phyloP scores from a whole-genome alignment of 1,140 invertebrate species.

The Heliconius melpomene region DNA sequence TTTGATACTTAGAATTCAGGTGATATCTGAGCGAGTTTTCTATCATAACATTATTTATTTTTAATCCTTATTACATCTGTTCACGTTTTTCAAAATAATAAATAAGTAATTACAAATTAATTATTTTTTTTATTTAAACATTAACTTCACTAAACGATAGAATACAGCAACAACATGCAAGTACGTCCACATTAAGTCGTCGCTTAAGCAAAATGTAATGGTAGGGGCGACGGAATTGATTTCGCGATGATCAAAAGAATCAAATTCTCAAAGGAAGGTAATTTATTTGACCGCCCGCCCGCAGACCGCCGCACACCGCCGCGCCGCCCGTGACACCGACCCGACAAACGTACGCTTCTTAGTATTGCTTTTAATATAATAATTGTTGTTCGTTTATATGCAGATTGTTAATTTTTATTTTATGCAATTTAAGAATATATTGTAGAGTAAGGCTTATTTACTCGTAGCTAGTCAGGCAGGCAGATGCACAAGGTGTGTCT shows the following conservation, averaged over 20 bases:
- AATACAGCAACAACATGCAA: neutral
- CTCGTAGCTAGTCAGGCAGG: too few species aligned
- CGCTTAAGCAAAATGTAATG: conserved; percentile 40
- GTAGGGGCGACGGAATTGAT: conserved; percentile 63
- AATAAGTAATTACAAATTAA: too few species aligned
- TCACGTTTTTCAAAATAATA: too few species aligned
- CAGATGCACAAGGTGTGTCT: too few species aligned
- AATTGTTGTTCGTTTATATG: neutral
- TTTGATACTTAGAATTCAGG: too few species aligned
- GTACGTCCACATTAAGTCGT: conserved; percentile 22
- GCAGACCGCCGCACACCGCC: conserved; percentile 45
- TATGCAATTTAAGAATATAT: neutral
- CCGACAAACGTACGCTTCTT: conserved; percentile 4
- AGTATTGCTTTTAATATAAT: neutral
- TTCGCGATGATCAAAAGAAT: conserved; percentile 72
- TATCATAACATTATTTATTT: too few species aligned
- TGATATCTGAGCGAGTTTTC: too few species aligned
- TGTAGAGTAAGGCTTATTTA: too few species aligned
- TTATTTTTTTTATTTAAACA: neutral
- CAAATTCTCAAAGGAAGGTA: conserved; percentile 72
- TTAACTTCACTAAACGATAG: neutral
- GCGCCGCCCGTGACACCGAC: neutral
- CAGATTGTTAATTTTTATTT: neutral
- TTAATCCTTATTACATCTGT: too few species aligned
- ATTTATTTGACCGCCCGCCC: conserved; percentile 69